Percentiles rank a stretch among this genome's conserved stretches.
phyloP scores from a whole-genome alignment of 2,797 vertebrate genomes.

The Strix occidentalis region DNA sequence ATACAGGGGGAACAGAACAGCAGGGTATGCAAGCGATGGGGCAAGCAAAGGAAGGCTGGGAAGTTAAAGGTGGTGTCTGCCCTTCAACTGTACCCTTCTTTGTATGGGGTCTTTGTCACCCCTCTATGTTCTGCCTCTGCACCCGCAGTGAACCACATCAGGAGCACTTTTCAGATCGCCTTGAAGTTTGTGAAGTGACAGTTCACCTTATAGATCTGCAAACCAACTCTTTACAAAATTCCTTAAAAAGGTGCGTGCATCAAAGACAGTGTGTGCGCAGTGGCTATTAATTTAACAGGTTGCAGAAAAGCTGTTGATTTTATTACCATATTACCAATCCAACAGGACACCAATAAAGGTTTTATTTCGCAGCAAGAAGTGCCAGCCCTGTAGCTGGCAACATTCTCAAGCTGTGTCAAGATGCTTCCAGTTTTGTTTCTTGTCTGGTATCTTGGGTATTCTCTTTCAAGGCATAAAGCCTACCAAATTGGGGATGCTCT shows the following conservation, averaged over 20 bases:
- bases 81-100: not conserved
- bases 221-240: not conserved
- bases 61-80: not conserved
- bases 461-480: not conserved
- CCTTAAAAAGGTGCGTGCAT: not conserved
- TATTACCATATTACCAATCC: not conserved
- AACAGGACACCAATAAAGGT: slow-evolving; percentile 2
- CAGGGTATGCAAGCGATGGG: rapidly evolving
- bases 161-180: not conserved
- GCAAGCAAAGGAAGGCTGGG: not conserved
- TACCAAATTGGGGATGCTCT: not conserved
- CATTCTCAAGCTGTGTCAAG: not conserved
- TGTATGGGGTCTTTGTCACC: not conserved
- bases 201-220: not conserved
- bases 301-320: not conserved
- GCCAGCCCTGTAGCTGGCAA: not conserved
- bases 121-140: not conserved
- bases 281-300: not conserved
- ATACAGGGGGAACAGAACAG: not conserved
- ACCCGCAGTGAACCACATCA: not conserved
- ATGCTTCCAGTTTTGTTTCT: slow-evolving; percentile 29
- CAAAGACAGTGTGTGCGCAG: not conserved
- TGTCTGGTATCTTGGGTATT: not conserved
- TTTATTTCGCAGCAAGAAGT: slow-evolving; percentile 20
- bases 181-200: not conserved